A percentile compares a stretch with the other conserved stretches of the same genome.
phyloP scores from a whole-genome alignment of 2,888 invertebrate genomes.

The Eupeodes luniger region DNA sequence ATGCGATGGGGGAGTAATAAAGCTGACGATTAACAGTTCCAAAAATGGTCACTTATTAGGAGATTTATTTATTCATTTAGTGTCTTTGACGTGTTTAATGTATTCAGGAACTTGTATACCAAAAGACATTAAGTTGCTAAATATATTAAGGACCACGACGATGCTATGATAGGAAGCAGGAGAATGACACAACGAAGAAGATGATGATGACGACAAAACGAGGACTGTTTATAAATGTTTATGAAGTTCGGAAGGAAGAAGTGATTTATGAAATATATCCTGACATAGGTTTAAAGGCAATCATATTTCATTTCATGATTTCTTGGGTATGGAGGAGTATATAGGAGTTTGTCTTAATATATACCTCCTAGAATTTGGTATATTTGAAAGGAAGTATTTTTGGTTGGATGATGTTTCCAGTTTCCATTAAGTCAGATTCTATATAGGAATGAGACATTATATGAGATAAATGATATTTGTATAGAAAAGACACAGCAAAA shows the following conservation, averaged over 20 bases:
- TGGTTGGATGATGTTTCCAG: slow-evolving; percentile 22
- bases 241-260: slow-evolving; percentile 17
- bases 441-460: slow-evolving; percentile 5
- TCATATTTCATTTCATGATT: slow-evolving; percentile 39
- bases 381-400: not conserved
- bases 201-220: not conserved
- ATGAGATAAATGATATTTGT: slow-evolving; percentile 20
- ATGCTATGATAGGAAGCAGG: not conserved
- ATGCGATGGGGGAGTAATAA: slow-evolving; percentile 1
- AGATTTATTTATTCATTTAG: slow-evolving; percentile 33
- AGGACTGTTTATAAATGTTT: slow-evolving; percentile 12
- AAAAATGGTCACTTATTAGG: slow-evolving; percentile 51
- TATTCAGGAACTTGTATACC: slow-evolving; percentile 29
- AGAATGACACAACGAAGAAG: not conserved
- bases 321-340: not conserved
- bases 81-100: slow-evolving; percentile 40
- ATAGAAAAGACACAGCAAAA: not conserved
- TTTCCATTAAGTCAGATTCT: slow-evolving; percentile 15
- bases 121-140: slow-evolving; percentile 20
- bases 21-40: slow-evolving; percentile 38
- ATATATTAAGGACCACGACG: not conserved
- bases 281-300: slow-evolving; percentile 29
- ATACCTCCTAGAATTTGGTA: not conserved
- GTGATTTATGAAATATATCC: slow-evolving; percentile 41
- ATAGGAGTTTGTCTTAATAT: too few relatives aligned